Evolutionary conservation across 2,888 invertebrate genomes (phyloP).

Genomic region (Syritta pipiens): DNA sequence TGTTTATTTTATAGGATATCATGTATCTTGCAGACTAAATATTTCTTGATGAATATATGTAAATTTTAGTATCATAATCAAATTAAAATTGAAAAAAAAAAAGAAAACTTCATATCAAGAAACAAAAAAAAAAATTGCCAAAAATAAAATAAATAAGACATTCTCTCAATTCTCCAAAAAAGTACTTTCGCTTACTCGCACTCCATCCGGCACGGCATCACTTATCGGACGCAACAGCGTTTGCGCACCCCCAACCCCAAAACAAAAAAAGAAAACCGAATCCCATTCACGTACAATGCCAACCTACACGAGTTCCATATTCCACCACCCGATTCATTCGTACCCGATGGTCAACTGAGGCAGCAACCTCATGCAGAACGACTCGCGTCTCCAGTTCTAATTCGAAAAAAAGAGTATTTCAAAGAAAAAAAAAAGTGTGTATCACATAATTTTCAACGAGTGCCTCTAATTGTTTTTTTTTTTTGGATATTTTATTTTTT

Average conservation of each 20-base stretch:
- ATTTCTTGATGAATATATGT: too few species aligned
- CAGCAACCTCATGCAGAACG: constrained; percentile 61
- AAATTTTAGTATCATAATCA: too few species aligned
- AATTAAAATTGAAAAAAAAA: too few species aligned
- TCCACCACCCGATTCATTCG: constrained; percentile 61
- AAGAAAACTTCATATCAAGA: too few species aligned
- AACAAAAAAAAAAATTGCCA: too few species aligned
- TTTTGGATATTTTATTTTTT: not conserved
- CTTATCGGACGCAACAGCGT: constrained; percentile 48
- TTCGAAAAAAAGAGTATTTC: constrained; percentile 2
- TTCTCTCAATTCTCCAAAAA: too few species aligned
- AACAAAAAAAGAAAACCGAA: not conserved
- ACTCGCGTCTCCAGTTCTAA: constrained; percentile 48
- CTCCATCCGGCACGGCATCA: constrained; percentile 13
- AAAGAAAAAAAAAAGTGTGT: constrained; percentile 24
- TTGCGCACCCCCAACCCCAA: constrained; percentile 67
- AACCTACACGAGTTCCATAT: constrained; percentile 55
- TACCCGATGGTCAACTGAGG: constrained; percentile 51
- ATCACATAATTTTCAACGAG: constrained; percentile 34
- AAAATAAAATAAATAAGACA: too few species aligned
- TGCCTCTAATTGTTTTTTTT: not conserved
- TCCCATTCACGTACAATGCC: constrained; percentile 41
- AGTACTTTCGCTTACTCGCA: too few species aligned
- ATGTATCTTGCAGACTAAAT: too few species aligned
- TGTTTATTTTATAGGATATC: too few species aligned